A percentile compares a stretch with the other conserved stretches of the same genome.
phyloP scores from a whole-genome alignment of 2,797 vertebrate genomes.

The Arrhamphus sclerolepis region DNA sequence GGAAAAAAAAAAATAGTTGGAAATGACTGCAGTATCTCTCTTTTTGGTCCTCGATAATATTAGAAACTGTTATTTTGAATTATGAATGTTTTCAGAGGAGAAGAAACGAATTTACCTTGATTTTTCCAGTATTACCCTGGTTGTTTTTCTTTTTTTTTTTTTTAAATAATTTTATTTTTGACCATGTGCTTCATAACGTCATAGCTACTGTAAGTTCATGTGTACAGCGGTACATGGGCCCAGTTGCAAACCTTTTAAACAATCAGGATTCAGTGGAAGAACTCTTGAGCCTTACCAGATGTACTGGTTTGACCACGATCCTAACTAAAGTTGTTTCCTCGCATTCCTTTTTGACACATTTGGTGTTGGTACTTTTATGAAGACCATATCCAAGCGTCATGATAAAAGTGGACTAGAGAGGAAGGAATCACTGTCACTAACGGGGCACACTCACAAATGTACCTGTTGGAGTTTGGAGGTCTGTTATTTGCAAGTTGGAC shows the following conservation, averaged over 20 bases:
- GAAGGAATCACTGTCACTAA: constrained; percentile 34
- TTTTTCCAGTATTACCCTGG: constrained; percentile 57
- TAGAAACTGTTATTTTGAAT: constrained; percentile 55
- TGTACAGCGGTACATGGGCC: constrained; percentile 25
- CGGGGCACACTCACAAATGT: constrained; percentile 53
- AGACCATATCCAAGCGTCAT: constrained; percentile 10
- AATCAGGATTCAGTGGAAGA: constrained; percentile 34
- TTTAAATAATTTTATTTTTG: constrained; percentile 4
- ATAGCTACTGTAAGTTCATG: constrained; percentile 33
- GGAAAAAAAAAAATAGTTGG: constrained; percentile 53
- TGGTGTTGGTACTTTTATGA: constrained; percentile 4
- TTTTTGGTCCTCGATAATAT: constrained; percentile 53
- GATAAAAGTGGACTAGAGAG: constrained; percentile 35
- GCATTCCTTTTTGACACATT: constrained; percentile 23
- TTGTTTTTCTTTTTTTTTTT: constrained; percentile 14
- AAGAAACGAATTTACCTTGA: constrained; percentile 52
- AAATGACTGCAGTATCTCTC: constrained; percentile 55
- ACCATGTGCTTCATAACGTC: constrained; percentile 36
- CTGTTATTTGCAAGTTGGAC: constrained; percentile 39
- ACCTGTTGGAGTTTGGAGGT: constrained; percentile 45
- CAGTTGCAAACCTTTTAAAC: constrained; percentile 39
- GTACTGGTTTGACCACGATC: constrained; percentile 47
- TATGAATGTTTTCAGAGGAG: constrained; percentile 56
- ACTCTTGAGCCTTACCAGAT: constrained; percentile 50
- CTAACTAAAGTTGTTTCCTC: constrained; percentile 36